Evolutionary conservation across 2,888 invertebrate genomes (phyloP).

Genomic region (Oeneis ivallda): DNA sequence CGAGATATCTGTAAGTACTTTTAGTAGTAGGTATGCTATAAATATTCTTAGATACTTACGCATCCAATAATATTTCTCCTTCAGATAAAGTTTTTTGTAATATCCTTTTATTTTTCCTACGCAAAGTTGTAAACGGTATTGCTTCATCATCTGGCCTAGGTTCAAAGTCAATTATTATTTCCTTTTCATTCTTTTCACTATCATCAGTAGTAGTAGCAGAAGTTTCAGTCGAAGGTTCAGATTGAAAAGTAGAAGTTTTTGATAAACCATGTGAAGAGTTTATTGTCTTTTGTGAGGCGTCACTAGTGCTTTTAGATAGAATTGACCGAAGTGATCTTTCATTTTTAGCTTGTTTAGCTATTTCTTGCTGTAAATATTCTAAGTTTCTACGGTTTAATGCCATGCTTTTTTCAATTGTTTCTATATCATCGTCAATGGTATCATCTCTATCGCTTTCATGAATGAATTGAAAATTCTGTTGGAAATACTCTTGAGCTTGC

Average conservation of each 20-base stretch:
- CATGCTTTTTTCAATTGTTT: conserved; percentile 79
- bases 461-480: conserved; percentile 79
- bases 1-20: too few relatives aligned
- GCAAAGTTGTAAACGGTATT: conserved; percentile 82
- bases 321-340: conserved; percentile 69
- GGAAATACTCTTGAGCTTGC: conserved; percentile 77
- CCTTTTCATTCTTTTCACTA: conserved; percentile 85
- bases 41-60: conserved; percentile 58
- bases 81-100: conserved; percentile 90
- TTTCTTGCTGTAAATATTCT: conserved; percentile 78
- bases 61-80: conserved; percentile 87
- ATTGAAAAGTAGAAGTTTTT: conserved; percentile 77
- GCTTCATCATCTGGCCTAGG: conserved; percentile 86
- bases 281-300: conserved; percentile 70
- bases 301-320: conserved; percentile 73
- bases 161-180: conserved; percentile 94
- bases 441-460: conserved; percentile 79
- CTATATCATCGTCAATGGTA: conserved; percentile 77
- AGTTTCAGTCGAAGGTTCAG: conserved; percentile 78
- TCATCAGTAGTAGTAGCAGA: conserved; percentile 78
- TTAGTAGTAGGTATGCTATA: background rate
- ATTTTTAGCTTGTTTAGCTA: conserved; percentile 72
- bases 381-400: conserved; percentile 75
- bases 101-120: conserved; percentile 75
- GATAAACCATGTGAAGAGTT: conserved; percentile 71